Percentiles rank a stretch among this genome's conserved stretches.
phyloP scores from a whole-genome alignment of 2,888 invertebrate species.

The Psylliodes chrysocephalus region DNA sequence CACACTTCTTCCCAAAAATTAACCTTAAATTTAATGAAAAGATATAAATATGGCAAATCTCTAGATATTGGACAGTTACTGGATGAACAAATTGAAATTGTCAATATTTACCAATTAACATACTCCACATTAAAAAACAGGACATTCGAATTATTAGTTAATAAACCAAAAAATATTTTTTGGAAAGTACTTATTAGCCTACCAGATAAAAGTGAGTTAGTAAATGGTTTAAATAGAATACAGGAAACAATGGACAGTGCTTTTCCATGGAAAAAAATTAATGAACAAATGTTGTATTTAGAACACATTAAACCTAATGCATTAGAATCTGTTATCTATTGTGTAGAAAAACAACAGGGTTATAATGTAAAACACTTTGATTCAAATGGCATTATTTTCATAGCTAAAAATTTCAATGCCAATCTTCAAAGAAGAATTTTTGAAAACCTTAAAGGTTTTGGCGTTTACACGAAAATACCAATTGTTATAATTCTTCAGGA shows the following conservation, averaged over 20 bases:
- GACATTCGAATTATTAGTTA: slow-evolving; percentile 46
- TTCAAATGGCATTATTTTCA: slow-evolving; percentile 59
- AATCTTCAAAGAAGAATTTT: slow-evolving; percentile 51
- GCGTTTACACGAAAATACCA: slow-evolving; percentile 58
- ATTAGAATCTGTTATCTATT: slow-evolving; percentile 55
- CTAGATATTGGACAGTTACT: slow-evolving; percentile 46
- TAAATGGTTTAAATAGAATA: slow-evolving; percentile 43
- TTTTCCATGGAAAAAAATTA: slow-evolving; percentile 56
- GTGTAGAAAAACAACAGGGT: slow-evolving; percentile 56
- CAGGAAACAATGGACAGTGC: slow-evolving; percentile 47
- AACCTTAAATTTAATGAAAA: slow-evolving; percentile 65
- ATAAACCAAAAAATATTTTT: slow-evolving; percentile 58
- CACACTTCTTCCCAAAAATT: slow-evolving; percentile 63
- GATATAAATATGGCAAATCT: slow-evolving; percentile 64
- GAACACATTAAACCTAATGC: slow-evolving; percentile 49
- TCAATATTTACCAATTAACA: slow-evolving; percentile 54
- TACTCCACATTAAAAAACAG: slow-evolving; percentile 52
- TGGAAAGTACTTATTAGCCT: slow-evolving; percentile 75
- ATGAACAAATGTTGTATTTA: slow-evolving; percentile 53
- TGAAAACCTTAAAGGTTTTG: slow-evolving; percentile 49
- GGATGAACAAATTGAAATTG: slow-evolving; percentile 43
- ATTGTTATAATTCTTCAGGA: slow-evolving; percentile 53
- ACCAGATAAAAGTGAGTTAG: slow-evolving; percentile 62
- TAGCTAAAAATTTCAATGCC: slow-evolving; percentile 54
- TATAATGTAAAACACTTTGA: slow-evolving; percentile 44